Evolutionary conservation across 2,888 invertebrate genomes (phyloP).

Genomic region (Tenthredo livida): DNA sequence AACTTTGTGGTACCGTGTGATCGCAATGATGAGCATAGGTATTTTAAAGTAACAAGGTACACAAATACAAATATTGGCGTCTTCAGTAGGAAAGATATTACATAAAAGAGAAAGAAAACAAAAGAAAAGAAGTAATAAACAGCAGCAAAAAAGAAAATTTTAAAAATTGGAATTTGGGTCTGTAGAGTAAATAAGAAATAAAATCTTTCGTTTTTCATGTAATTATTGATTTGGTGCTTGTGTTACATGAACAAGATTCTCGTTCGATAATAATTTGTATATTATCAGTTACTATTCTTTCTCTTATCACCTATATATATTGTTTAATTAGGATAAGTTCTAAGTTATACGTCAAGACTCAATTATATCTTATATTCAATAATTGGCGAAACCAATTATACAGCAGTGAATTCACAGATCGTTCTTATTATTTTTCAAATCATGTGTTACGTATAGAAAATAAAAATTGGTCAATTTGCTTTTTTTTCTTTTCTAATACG

Average conservation of each 20-base stretch:
- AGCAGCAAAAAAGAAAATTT: neutral
- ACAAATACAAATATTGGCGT: neutral
- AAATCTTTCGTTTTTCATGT: neutral
- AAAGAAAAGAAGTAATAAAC: neutral
- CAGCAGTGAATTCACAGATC: neutral
- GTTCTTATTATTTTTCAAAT: neutral
- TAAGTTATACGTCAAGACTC: neutral
- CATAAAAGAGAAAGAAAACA: neutral
- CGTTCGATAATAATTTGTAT: conserved; percentile 1
- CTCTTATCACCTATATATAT: neutral
- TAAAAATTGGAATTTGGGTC: conserved; percentile 23
- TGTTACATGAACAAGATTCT: conserved; percentile 9
- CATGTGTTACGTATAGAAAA: neutral
- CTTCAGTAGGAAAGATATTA: neutral
- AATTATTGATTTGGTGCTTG: conserved; percentile 13
- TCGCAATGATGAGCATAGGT: conserved; percentile 7
- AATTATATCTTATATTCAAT: conserved; percentile 3
- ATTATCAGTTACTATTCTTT: neutral
- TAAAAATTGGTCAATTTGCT: neutral
- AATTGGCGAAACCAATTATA: neutral
- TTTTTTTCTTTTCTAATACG: neutral
- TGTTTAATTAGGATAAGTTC: neutral
- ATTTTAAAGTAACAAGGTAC: neutral
- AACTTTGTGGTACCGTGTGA: neutral
- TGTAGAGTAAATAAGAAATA: neutral